A percentile compares a stretch with the other conserved stretches of the same genome.
Conservation (phyloP, 2,888 invertebrate species). For the Xestia ashworthii region DNA sequence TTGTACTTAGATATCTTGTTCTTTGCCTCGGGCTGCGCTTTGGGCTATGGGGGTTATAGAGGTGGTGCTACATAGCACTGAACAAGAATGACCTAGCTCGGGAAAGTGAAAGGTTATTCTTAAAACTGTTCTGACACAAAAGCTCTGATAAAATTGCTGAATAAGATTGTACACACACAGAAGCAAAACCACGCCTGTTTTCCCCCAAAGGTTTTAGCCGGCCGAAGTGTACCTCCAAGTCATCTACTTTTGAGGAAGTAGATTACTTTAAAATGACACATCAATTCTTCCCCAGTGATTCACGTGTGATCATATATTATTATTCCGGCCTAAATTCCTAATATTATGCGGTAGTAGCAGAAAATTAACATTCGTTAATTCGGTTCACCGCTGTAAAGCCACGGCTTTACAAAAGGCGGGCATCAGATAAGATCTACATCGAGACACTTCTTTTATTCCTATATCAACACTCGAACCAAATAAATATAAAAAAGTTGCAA, state of each 20-base stretch:
- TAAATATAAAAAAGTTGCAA: slow-evolving; percentile 39
- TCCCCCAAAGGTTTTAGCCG: neutral
- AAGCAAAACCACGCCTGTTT: neutral
- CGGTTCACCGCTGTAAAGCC: slow-evolving; percentile 11
- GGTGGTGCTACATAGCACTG: neutral
- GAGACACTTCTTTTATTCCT: slow-evolving; percentile 50
- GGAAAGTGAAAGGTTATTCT: neutral
- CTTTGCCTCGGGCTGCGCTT: neutral
- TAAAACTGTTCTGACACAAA: neutral
- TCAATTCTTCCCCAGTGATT: neutral
- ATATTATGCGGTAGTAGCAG: neutral
- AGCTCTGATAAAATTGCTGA: neutral
- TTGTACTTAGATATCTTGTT: slow-evolving; percentile 1
- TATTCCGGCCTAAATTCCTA: no score
- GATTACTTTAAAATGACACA: neutral
- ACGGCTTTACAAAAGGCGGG: slow-evolving; percentile 35
- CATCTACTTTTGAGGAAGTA: neutral
- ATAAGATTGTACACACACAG: neutral
- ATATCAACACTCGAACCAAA: slow-evolving; percentile 51
- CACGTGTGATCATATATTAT: neutral
- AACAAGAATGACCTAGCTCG: neutral
- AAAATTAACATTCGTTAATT: slow-evolving; percentile 10
- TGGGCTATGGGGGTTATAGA: slow-evolving; percentile 2
- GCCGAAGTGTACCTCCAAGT: neutral
- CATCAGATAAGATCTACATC: slow-evolving; percentile 52